A percentile compares a stretch with the other conserved stretches of the same genome.
These are phyloP conservation scores for Drosophila macrospina DNA, from an alignment of 2,888 invertebrate genomes.

Conservation along the genomic window DNA sequence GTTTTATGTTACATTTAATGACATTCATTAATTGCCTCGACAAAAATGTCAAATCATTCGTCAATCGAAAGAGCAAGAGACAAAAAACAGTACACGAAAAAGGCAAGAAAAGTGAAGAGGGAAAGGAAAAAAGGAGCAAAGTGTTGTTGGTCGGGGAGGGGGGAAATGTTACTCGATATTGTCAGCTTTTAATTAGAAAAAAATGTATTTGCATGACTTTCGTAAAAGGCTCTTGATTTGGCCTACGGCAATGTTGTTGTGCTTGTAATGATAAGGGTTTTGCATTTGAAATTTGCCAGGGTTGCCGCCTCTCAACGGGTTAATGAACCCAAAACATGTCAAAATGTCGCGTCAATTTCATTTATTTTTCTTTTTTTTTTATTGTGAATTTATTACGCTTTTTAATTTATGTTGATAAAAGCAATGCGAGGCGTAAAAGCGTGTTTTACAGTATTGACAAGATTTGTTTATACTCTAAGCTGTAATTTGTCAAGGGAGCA, in stretches of 20 bases:
- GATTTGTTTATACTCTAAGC: background rate
- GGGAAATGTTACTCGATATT: conserved; percentile 52
- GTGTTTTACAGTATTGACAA: background rate
- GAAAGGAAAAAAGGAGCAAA: background rate
- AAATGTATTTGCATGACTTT: conserved; percentile 70
- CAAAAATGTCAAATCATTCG: conserved; percentile 66
- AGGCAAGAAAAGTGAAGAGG: background rate
- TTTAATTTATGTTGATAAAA: conserved; percentile 57
- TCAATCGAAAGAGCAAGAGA: conserved; percentile 41
- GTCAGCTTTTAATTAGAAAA: conserved; percentile 67
- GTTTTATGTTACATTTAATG: conserved; percentile 65
- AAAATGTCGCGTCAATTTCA: conserved; percentile 48
- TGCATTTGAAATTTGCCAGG: conserved; percentile 13
- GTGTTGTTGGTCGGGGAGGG: too few species aligned
- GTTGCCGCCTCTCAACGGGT: conserved; percentile 24
- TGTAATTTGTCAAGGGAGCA: conserved; percentile 34
- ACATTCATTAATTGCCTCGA: conserved; percentile 65
- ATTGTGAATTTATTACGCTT: conserved; percentile 40
- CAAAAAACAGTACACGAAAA: conserved; percentile 15
- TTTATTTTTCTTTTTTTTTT: conserved; percentile 11
- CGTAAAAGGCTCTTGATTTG: conserved; percentile 35
- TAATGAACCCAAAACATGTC: conserved; percentile 66
- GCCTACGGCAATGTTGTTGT: conserved; percentile 29
- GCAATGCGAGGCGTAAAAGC: background rate
- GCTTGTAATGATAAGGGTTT: conserved; percentile 56